These are phyloP conservation scores for Theonella swinhoei DNA, from an alignment of 37 sponge, comb jelly and placozoan genomes.

Conservation along the genomic window DNA sequence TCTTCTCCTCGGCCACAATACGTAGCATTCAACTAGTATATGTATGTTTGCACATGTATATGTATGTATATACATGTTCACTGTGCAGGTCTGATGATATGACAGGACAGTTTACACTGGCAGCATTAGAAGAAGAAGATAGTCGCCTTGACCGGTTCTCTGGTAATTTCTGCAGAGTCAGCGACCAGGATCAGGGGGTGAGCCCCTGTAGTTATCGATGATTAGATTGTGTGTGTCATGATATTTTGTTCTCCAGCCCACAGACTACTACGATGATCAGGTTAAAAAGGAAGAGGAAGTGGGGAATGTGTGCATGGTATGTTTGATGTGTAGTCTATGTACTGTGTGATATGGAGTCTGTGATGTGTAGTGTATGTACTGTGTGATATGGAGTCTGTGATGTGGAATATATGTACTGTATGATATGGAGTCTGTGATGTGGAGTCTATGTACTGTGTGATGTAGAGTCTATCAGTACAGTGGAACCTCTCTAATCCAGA, in stretches of 20 bases:
- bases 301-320: conserved; percentile 30
- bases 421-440: conserved; percentile 7
- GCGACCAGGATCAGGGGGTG: conserved; percentile 1
- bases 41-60: neutral
- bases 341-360: conserved; percentile 11
- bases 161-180: conserved; percentile 10
- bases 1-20: no score
- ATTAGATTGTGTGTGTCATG: neutral
- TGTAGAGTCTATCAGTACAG: no score
- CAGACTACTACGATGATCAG: conserved; percentile 67
- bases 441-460: neutral
- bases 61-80: neutral
- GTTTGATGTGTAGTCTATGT: neutral
- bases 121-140: neutral
- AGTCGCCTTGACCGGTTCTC: neutral
- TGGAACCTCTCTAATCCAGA: no score
- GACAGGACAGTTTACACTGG: conserved; percentile 50
- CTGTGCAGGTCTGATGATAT: conserved; percentile 38
- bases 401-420: neutral
- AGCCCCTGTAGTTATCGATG: neutral
- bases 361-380: neutral
- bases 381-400: conserved; percentile 14
- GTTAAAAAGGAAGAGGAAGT: conserved; percentile 46
- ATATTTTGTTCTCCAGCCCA: conserved; percentile 28
- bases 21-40: neutral